These are phyloP conservation scores for Lycorma delicatula DNA, from an alignment of 1,140 invertebrate genomes.

Conservation along the genomic window DNA sequence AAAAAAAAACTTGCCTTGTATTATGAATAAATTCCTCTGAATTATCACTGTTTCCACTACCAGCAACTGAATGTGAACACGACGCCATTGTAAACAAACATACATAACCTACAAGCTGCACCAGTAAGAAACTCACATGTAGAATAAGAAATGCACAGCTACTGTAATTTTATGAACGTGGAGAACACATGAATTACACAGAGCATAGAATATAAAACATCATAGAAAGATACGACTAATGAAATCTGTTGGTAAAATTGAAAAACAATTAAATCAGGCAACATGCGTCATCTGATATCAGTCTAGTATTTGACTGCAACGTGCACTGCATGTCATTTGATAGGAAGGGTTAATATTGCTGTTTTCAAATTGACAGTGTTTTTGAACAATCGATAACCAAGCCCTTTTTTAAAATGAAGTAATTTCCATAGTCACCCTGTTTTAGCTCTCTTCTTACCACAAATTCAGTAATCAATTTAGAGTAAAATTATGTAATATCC, in stretches of 20 bases:
- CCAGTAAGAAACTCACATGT: too few relatives aligned
- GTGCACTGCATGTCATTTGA: background rate
- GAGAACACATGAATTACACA: background rate
- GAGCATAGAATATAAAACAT: background rate
- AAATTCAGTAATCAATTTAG: too few relatives aligned
- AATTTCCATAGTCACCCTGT: too few relatives aligned
- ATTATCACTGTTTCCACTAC: background rate
- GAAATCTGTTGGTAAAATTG: background rate
- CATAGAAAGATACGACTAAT: background rate
- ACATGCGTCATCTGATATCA: background rate
- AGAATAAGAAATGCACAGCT: too few relatives aligned
- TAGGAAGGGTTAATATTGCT: too few relatives aligned
- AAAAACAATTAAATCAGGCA: background rate
- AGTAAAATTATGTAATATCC: too few relatives aligned
- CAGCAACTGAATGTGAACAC: background rate
- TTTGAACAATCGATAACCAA: too few relatives aligned
- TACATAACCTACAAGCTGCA: too few relatives aligned
- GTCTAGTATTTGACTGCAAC: background rate
- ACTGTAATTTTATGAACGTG: background rate
- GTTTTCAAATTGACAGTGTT: too few relatives aligned
- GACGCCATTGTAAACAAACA: background rate
- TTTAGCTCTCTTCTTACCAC: too few relatives aligned
- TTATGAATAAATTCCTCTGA: background rate
- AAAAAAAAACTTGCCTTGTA: too few relatives aligned
- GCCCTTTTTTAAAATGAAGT: too few relatives aligned